These are phyloP conservation scores for Pterostichus madidus DNA, from an alignment of 2,888 invertebrate species.

Conservation along the genomic window DNA sequence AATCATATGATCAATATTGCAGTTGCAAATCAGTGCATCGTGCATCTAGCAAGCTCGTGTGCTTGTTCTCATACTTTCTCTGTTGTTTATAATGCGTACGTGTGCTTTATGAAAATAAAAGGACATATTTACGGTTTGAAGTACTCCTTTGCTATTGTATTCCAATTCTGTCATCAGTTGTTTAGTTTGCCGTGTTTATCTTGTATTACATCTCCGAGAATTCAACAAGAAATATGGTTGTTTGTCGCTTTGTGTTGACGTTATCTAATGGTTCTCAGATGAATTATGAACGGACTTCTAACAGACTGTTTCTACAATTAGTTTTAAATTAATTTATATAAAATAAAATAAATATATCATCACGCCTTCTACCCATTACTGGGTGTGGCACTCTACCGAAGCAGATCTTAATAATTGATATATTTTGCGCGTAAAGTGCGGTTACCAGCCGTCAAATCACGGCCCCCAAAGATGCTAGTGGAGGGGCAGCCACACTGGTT, in stretches of 20 bases:
- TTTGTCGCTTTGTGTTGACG: not conserved
- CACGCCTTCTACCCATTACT: too few species aligned
- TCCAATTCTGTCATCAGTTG: conserved; percentile 22
- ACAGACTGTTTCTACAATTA: too few species aligned
- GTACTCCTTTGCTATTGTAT: conserved; percentile 7
- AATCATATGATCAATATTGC: conserved; percentile 24
- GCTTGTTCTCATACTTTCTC: conserved; percentile 26
- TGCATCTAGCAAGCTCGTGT: not conserved
- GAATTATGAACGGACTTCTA: not conserved
- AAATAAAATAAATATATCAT: too few species aligned
- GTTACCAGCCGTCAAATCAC: too few species aligned
- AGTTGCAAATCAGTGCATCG: conserved; percentile 34
- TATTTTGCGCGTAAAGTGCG: too few species aligned
- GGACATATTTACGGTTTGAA: not conserved
- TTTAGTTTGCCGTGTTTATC: conserved; percentile 15
- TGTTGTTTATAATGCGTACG: conserved; percentile 17
- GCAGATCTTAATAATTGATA: too few species aligned
- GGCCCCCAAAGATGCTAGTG: too few species aligned
- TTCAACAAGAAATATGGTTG: not conserved
- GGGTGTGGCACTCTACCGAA: too few species aligned
- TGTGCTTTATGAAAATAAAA: conserved; percentile 30
- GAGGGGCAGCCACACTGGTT: too few species aligned
- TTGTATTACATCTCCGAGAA: conserved; percentile 4
- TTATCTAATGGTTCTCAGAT: conserved; percentile 20
- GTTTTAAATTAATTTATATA: too few species aligned